These are phyloP conservation scores for Gymnoscopelus microlampas DNA, from an alignment of 2,797 vertebrate genomes.

Conservation along the genomic window DNA sequence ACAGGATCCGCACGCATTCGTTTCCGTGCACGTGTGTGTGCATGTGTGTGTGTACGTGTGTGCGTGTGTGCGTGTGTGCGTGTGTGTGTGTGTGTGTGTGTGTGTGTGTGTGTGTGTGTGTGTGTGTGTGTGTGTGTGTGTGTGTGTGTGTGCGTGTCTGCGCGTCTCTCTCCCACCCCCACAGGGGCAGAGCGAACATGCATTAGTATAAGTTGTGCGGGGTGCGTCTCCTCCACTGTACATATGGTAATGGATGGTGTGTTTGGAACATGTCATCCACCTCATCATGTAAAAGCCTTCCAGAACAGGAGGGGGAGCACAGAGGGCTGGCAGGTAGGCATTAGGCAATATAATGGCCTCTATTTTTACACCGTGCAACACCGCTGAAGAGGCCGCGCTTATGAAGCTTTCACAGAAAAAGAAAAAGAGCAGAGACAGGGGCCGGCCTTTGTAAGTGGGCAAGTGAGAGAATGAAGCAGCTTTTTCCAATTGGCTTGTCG, in stretches of 20 bases:
- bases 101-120: slow-evolving; percentile 27
- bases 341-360: slow-evolving; percentile 80
- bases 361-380: slow-evolving; percentile 75
- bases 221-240: slow-evolving; percentile 77
- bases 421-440: slow-evolving; percentile 54
- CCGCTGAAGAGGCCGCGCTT: slow-evolving; percentile 77
- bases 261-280: slow-evolving; percentile 82
- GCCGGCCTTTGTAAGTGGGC: slow-evolving; percentile 57
- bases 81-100: slow-evolving; percentile 20
- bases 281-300: slow-evolving; percentile 85
- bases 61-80: slow-evolving; percentile 26
- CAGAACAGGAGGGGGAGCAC: slow-evolving; percentile 72
- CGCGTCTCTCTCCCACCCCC: slow-evolving; percentile 61
- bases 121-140: slow-evolving; percentile 25
- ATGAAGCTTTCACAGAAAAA: slow-evolving; percentile 67
- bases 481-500: slow-evolving; percentile 44
- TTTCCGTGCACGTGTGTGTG: slow-evolving; percentile 18
- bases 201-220: slow-evolving; percentile 83
- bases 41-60: slow-evolving; percentile 28
- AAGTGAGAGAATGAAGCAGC: slow-evolving; percentile 72
- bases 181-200: slow-evolving; percentile 80
- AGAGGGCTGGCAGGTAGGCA: slow-evolving; percentile 77
- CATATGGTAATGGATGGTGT: slow-evolving; percentile 84
- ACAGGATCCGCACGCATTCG: slow-evolving; percentile 30
- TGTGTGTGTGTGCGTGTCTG: slow-evolving; percentile 15